phyloP scores from a whole-genome alignment of 2,888 invertebrate genomes.

The Trichacis sp. region DNA sequence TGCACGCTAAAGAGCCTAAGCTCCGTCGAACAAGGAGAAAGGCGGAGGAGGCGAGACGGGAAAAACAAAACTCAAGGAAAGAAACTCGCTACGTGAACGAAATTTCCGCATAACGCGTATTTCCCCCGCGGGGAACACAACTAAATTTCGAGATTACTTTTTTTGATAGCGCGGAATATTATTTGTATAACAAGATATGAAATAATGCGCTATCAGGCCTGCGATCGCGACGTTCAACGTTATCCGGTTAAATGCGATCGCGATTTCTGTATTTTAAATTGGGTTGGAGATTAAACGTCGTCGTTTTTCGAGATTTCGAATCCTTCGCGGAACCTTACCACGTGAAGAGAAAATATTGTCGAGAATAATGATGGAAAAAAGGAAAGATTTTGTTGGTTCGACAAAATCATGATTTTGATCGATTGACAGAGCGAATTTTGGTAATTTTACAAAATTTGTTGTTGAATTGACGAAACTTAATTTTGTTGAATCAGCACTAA shows the following conservation, averaged over 20 bases:
- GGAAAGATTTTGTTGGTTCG: too few relatives aligned
- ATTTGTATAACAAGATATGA: slow-evolving; percentile 35
- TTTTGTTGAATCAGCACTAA: too few relatives aligned
- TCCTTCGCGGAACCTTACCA: too few relatives aligned
- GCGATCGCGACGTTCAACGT: slow-evolving; percentile 15
- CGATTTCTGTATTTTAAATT: background rate
- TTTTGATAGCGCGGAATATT: slow-evolving; percentile 33
- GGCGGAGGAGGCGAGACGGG: slow-evolving; percentile 40
- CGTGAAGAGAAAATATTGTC: too few relatives aligned
- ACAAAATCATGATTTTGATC: too few relatives aligned
- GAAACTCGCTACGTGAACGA: slow-evolving; percentile 36
- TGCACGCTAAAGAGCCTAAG: slow-evolving; percentile 52
- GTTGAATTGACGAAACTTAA: too few relatives aligned
- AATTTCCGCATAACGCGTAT: slow-evolving; percentile 39
- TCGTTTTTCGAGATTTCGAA: too few relatives aligned
- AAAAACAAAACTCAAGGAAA: slow-evolving; percentile 44
- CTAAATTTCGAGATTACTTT: slow-evolving; percentile 38
- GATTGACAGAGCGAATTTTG: too few relatives aligned
- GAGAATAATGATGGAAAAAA: too few relatives aligned
- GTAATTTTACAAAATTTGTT: too few relatives aligned
- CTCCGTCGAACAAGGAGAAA: slow-evolving; percentile 42
- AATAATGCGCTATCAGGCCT: slow-evolving; percentile 27
- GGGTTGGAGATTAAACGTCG: background rate
- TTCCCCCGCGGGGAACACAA: slow-evolving; percentile 28
- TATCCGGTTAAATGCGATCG: slow-evolving; percentile 19